Evolutionary conservation across 2,888 invertebrate genomes (phyloP), one percentile per base, ranked within the genome.

Genomic region (Apamea epomidion): DNA sequence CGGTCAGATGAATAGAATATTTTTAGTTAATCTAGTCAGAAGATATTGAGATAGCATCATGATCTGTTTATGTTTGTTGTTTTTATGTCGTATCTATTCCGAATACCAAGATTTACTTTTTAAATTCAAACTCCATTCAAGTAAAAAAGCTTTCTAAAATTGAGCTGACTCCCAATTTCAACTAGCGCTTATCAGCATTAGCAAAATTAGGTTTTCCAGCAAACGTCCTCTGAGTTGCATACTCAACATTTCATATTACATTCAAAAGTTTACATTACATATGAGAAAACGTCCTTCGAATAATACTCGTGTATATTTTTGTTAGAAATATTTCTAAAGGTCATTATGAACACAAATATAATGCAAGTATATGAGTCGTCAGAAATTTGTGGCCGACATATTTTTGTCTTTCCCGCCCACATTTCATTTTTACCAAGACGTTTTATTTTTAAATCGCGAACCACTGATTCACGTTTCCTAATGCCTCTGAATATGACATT

Each of bases 381-480:
- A 88, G 84, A 90, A 86, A 84, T 76, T 80, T 69, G 84, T 82
- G 76, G 74, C 78, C 82, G 81, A 81, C 78, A 87, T 90, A 90
- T 89, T 90, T 90, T 85, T 80, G 82, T 85, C 78, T 83, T 74
- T 73, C 72, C 84, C 89, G 82, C 90, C 90, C 84, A 90, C 90
- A 65, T 62, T 74, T 74, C 74, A 84, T 85, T 89, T 90, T 86
- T 80, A 87, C 87, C 68, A 68, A 82, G 76, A 71, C 72, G 70
- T 83, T 84, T 87, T 90, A 90, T 90, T 90, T 90, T 89, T 89
- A 89, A 84, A 83, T 68, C 29, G 32, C 77, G 37, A 81, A 86
- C 76, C 81, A 85, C 88, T 87, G 87, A 88, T 89, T 90, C 89
- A 90, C 84, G 81, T 82, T 89, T 83, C 85, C 81, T 88, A 89